Evolutionary conservation across 2,113 vertebrate species (phyloP).

Genomic region (Lonchura striata): DNA sequence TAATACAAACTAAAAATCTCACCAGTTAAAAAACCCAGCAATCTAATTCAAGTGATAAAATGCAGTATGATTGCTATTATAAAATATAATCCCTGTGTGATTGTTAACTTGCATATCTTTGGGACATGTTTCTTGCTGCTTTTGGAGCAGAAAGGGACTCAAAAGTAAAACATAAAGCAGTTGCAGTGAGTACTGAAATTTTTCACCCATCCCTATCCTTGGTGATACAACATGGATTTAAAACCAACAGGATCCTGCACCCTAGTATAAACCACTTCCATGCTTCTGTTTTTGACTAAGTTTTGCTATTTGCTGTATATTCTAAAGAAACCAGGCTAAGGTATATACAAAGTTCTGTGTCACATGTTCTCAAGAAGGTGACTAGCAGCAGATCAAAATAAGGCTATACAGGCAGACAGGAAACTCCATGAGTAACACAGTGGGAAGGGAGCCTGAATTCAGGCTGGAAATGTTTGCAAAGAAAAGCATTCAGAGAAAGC

Average conservation of each 20-base stretch:
- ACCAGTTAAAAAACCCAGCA: neutral
- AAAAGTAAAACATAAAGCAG: neutral
- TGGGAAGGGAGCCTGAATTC: neutral
- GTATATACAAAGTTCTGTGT: neutral
- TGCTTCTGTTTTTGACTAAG: neutral
- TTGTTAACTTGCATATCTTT: neutral
- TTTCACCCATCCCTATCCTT: neutral
- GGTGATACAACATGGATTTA: neutral
- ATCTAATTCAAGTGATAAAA: slow-evolving; percentile 33
- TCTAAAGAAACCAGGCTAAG: neutral
- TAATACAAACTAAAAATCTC: slow-evolving; percentile 34
- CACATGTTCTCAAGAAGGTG: neutral
- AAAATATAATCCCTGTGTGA: neutral
- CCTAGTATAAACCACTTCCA: neutral
- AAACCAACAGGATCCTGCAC: neutral
- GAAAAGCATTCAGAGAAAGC: neutral
- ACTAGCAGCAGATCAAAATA: neutral
- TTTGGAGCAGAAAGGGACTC: slow-evolving; percentile 3
- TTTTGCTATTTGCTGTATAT: neutral
- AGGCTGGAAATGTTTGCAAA: neutral
- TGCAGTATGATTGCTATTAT: neutral
- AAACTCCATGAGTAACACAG: neutral
- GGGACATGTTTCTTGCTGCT: neutral
- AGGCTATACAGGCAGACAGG: neutral
- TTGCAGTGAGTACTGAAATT: neutral